Conservation (phyloP, 2,113 vertebrate genomes). For the Herpetotheres cachinnans region DNA sequence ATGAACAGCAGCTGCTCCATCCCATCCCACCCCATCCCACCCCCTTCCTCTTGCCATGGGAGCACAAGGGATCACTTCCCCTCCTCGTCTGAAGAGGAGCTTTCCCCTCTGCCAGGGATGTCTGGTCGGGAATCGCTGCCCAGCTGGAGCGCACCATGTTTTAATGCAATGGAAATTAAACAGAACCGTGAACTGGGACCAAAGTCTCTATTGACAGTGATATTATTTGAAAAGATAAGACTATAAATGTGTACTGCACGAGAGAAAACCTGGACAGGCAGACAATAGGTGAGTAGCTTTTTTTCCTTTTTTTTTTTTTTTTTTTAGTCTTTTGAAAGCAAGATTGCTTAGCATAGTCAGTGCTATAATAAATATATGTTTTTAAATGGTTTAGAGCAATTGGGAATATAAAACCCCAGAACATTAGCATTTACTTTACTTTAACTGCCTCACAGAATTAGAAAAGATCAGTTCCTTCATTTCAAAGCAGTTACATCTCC, state of each 20-base stretch:
- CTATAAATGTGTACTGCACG: background rate
- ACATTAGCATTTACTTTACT: background rate
- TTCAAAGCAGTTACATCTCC: background rate
- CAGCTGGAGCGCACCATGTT: background rate
- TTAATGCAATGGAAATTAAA: constrained; percentile 27
- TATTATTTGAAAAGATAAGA: constrained; percentile 24
- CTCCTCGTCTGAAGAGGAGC: background rate
- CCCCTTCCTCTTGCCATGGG: background rate
- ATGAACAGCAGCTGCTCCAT: background rate
- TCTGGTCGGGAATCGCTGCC: background rate
- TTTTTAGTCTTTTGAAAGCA: background rate
- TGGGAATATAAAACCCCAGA: background rate
- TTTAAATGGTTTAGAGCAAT: constrained; percentile 9
- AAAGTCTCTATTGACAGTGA: constrained; percentile 31
- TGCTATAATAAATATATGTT: background rate
- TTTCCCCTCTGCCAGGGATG: background rate
- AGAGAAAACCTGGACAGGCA: constrained; percentile 4
- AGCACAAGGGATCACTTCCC: background rate
- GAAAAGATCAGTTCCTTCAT: background rate
- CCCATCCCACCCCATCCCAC: background rate
- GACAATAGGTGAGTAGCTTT: background rate
- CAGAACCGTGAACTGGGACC: background rate
- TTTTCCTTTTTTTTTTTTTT: background rate
- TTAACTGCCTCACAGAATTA: background rate
- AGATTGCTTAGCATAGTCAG: background rate